Conservation (phyloP, 2,888 invertebrate species). For the Heliconius hortense region DNA sequence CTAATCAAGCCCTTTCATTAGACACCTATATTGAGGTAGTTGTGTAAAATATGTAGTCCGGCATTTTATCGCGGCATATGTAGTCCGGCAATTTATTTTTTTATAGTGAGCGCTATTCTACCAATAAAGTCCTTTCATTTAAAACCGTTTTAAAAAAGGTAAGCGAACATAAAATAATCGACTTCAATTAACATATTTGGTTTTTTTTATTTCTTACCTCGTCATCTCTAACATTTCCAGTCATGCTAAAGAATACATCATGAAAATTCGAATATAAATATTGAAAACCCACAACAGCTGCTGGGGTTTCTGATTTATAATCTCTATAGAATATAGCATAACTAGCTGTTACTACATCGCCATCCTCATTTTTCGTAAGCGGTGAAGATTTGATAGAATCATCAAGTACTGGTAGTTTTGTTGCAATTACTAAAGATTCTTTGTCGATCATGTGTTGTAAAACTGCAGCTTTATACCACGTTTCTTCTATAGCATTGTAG, state of each 20-base stretch:
- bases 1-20: too few species aligned
- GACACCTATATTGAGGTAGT: too few species aligned
- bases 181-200: not conserved
- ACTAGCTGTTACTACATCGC: conserved; percentile 88
- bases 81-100: too few species aligned
- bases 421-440: conserved; percentile 89
- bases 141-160: too few species aligned
- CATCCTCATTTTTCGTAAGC: conserved; percentile 64
- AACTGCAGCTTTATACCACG: conserved; percentile 95
- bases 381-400: conserved; percentile 60
- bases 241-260: conserved; percentile 86
- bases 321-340: conserved; percentile 92
- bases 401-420: conserved; percentile 83
- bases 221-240: conserved; percentile 57
- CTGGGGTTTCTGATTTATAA: conserved; percentile 89
- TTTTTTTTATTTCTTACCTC: conserved; percentile 50
- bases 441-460: conserved; percentile 90
- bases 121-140: too few species aligned
- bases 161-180: not conserved
- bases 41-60: too few species aligned
- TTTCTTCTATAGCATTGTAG: conserved; percentile 90
- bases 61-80: too few species aligned
- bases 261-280: conserved; percentile 88
- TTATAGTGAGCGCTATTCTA: too few species aligned
- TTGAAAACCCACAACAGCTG: conserved; percentile 94